Percentiles rank a stretch among this genome's conserved stretches.
phyloP scores from a whole-genome alignment of 2,888 invertebrate species.

The Nesidiocoris tenuis region DNA sequence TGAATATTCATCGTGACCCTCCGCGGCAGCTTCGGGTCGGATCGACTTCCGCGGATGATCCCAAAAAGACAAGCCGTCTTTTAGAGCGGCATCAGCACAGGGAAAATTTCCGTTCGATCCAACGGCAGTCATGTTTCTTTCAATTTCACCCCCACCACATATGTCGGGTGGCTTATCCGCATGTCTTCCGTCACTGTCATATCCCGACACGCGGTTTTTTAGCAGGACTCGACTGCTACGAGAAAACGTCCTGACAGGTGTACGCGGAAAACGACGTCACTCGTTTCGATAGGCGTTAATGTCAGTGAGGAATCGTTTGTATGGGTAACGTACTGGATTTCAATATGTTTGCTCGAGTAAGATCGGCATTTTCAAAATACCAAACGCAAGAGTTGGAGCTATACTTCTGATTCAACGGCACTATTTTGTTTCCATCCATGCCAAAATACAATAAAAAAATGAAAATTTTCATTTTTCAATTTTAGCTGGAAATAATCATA shows the following conservation, averaged over 20 bases:
- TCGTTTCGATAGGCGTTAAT: background rate
- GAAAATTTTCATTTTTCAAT: no score
- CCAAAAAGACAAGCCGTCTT: constrained; percentile 20
- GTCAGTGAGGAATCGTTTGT: no score
- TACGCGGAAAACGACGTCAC: background rate
- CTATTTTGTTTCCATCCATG: no score
- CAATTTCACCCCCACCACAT: background rate
- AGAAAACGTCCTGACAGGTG: background rate
- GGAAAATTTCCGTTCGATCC: background rate
- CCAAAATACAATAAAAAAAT: no score
- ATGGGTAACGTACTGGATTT: no score
- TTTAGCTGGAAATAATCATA: no score
- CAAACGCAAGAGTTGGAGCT: no score
- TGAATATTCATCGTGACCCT: constrained; percentile 26
- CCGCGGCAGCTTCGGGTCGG: background rate
- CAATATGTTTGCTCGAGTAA: no score
- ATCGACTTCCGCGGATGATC: constrained; percentile 23
- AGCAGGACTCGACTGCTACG: background rate
- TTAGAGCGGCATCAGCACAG: no score
- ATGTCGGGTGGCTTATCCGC: background rate
- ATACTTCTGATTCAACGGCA: no score
- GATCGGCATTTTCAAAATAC: no score
- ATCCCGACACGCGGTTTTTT: background rate
- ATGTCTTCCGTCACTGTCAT: background rate
- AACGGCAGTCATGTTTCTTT: background rate